phyloP scores from a whole-genome alignment of 1,140 invertebrate genomes.

The Lasioglossum albipes region DNA sequence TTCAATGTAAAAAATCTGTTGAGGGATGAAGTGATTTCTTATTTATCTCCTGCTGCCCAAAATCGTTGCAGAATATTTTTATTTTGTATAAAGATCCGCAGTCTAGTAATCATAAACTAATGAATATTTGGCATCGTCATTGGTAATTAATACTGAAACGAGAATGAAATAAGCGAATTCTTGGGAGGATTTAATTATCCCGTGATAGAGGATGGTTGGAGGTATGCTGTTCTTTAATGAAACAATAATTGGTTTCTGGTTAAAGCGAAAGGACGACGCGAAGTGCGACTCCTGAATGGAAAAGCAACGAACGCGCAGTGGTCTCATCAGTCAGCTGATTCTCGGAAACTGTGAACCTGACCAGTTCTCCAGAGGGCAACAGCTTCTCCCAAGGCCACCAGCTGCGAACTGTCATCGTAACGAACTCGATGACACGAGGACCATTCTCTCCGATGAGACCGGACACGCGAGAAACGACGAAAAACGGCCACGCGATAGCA shows the following conservation, averaged over 20 bases:
- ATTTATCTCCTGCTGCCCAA: too few species aligned
- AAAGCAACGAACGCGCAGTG: conserved; percentile 39
- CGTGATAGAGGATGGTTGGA: too few species aligned
- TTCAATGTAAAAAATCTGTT: too few species aligned
- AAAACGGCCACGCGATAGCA: background rate
- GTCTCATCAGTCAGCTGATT: conserved; percentile 52
- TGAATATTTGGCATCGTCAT: too few species aligned
- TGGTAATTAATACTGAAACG: too few species aligned
- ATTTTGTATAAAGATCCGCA: too few species aligned
- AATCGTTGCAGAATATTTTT: too few species aligned
- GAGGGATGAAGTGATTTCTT: too few species aligned
- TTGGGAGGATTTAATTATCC: too few species aligned
- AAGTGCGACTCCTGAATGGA: conserved; percentile 28
- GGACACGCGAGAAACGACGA: background rate
- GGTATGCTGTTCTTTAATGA: too few species aligned
- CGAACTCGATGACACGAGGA: conserved; percentile 34
- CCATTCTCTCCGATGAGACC: background rate
- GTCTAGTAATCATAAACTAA: too few species aligned
- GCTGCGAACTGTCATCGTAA: conserved; percentile 34
- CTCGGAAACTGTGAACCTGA: conserved; percentile 59
- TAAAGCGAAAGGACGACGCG: background rate
- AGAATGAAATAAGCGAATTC: too few species aligned
- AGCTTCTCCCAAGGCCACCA: conserved; percentile 51
- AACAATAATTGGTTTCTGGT: background rate
- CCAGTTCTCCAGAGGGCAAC: conserved; percentile 51